These are phyloP conservation scores for Hydrocynus forskahlii DNA, from an alignment of 2,797 vertebrate genomes.

Conservation along the genomic window DNA sequence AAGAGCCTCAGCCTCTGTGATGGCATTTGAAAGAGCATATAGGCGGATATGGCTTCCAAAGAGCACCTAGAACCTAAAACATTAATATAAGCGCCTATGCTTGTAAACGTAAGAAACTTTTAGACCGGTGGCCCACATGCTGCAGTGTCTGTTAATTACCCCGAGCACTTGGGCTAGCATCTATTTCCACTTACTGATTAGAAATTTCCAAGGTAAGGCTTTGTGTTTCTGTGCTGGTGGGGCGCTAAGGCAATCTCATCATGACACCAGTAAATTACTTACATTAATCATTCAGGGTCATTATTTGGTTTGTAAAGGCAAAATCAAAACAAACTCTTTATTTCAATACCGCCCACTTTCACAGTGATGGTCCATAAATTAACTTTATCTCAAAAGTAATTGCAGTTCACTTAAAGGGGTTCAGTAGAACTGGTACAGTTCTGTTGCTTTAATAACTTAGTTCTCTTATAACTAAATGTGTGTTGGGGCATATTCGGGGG, in stretches of 20 bases:
- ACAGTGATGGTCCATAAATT: slow-evolving; percentile 55
- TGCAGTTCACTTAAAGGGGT: slow-evolving; percentile 59
- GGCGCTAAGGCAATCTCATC: slow-evolving; percentile 62
- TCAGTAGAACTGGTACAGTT: slow-evolving; percentile 69
- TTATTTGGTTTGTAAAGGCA: slow-evolving; percentile 71
- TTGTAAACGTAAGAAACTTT: slow-evolving; percentile 48
- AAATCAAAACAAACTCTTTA: slow-evolving; percentile 75
- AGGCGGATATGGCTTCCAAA: slow-evolving; percentile 42
- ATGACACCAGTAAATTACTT: slow-evolving; percentile 67
- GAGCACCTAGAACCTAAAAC: slow-evolving; percentile 63
- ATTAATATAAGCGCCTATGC: slow-evolving; percentile 69
- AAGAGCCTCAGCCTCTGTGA: slow-evolving; percentile 26
- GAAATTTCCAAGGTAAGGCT: slow-evolving; percentile 69
- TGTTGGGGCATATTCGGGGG: not conserved
- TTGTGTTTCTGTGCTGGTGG: slow-evolving; percentile 55
- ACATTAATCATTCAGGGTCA: slow-evolving; percentile 75
- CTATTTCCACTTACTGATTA: slow-evolving; percentile 60
- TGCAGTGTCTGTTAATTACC: slow-evolving; percentile 72
- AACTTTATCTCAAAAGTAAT: slow-evolving; percentile 67
- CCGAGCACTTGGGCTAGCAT: slow-evolving; percentile 62
- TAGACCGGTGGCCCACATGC: slow-evolving; percentile 26
- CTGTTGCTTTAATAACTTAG: slow-evolving; percentile 57
- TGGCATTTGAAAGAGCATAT: slow-evolving; percentile 43
- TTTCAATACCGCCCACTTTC: slow-evolving; percentile 58
- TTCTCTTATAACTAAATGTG: slow-evolving; percentile 33